phyloP scores from a whole-genome alignment of 2,113 vertebrate genomes.

The Telmatochromis sp. region DNA sequence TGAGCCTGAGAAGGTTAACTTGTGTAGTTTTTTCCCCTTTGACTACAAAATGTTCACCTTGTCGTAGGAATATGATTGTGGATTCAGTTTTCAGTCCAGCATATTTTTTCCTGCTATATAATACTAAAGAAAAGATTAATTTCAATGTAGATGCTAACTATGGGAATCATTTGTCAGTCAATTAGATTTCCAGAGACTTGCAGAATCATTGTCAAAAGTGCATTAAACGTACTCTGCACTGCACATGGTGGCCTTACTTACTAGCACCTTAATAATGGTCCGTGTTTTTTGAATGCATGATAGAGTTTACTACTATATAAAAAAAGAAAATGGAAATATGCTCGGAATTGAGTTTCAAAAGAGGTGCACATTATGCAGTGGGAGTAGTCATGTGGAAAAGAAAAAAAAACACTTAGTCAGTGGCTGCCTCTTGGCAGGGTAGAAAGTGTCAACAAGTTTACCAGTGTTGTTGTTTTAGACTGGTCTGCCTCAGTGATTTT shows the following conservation, averaged over 20 bases:
- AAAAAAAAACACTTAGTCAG: background rate
- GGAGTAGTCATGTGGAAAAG: background rate
- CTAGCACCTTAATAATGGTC: background rate
- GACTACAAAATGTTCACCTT: background rate
- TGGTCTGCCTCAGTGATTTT: background rate
- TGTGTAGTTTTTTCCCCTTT: background rate
- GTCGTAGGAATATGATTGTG: background rate
- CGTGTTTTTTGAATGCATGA: background rate
- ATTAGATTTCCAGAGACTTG: background rate
- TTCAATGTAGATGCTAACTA: slow-evolving; percentile 2
- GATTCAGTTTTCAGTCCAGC: background rate
- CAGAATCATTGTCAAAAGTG: background rate
- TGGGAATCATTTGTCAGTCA: slow-evolving; percentile 31
- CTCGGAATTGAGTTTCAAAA: background rate
- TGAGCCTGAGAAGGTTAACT: background rate
- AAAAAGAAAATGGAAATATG: background rate
- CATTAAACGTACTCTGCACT: background rate
- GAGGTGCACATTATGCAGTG: background rate
- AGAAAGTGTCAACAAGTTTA: background rate
- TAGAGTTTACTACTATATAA: background rate
- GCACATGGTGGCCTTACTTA: background rate
- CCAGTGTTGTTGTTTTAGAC: background rate
- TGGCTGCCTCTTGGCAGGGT: background rate
- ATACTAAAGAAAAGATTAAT: background rate
- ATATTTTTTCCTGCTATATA: background rate